Percentiles rank a stretch among this genome's conserved stretches.
These are phyloP conservation scores for Artemia sp. DNA, from an alignment of 2,888 invertebrate species.

Conservation along the genomic window DNA sequence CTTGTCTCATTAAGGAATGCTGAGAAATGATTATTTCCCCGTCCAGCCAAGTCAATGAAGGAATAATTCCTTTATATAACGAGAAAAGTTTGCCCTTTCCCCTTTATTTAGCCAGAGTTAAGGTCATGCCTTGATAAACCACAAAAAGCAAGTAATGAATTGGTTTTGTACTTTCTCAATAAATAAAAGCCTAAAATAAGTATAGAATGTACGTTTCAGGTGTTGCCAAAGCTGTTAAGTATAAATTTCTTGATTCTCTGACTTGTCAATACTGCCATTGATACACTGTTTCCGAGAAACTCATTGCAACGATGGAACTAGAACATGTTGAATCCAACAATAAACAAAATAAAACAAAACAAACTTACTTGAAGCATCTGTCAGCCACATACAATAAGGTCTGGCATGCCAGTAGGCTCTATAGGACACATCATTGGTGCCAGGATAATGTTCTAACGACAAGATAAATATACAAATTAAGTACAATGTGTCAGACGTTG, in stretches of 20 bases:
- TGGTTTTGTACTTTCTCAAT: too few relatives aligned
- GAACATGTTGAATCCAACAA: background rate
- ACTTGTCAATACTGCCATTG: conserved; percentile 39
- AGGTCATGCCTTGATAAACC: too few relatives aligned
- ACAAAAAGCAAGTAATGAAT: too few relatives aligned
- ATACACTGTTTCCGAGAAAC: conserved; percentile 45
- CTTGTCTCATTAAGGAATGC: too few relatives aligned
- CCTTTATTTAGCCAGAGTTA: too few relatives aligned
- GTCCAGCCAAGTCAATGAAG: too few relatives aligned
- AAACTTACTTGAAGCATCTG: conserved; percentile 47
- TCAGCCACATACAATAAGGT: conserved; percentile 44
- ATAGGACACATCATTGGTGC: background rate
- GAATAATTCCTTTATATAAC: too few relatives aligned
- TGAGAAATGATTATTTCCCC: too few relatives aligned
- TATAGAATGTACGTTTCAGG: conserved; percentile 39
- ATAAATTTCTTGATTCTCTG: conserved; percentile 51
- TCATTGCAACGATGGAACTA: conserved; percentile 32
- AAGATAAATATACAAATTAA: conserved; percentile 46
- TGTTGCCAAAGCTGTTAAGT: conserved; percentile 51
- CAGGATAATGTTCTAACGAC: conserved; percentile 43
- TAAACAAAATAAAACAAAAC: background rate
- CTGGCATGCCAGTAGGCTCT: conserved; percentile 41
- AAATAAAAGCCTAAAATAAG: too few relatives aligned
- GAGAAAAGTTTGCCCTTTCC: too few relatives aligned
- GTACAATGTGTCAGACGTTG: conserved; percentile 51